A percentile compares a stretch with the other conserved stretches of the same genome.
Evolutionary conservation across 2,113 vertebrate species (phyloP).

Genomic region (Gobius niger): DNA sequence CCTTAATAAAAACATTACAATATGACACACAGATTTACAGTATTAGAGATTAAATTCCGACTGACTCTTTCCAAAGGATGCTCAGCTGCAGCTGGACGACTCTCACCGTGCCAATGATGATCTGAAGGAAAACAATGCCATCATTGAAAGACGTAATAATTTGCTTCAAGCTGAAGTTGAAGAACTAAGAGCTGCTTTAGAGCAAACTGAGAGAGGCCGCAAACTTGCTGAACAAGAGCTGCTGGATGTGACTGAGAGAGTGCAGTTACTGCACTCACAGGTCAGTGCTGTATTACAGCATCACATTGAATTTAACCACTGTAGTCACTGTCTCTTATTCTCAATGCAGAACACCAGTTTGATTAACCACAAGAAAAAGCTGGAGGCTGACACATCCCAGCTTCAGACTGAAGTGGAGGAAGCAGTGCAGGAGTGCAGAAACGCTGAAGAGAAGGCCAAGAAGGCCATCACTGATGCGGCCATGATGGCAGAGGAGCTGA

Average conservation of each 20-base stretch:
- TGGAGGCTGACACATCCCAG: too few relatives aligned
- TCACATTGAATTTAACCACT: not conserved
- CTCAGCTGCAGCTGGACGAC: slow-evolving; percentile 82
- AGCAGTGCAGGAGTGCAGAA: too few relatives aligned
- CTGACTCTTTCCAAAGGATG: slow-evolving; percentile 66
- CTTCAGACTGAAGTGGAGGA: too few relatives aligned
- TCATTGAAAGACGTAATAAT: slow-evolving; percentile 80
- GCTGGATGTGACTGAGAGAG: slow-evolving; percentile 82
- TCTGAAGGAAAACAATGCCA: slow-evolving; percentile 83
- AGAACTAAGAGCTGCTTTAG: slow-evolving; percentile 78
- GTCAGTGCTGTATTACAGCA: slow-evolving; percentile 31
- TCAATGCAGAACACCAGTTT: slow-evolving; percentile 69
- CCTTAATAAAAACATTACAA: too few relatives aligned
- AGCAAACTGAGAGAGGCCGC: slow-evolving; percentile 82
- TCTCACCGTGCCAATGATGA: slow-evolving; percentile 76
- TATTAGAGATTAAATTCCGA: not conserved
- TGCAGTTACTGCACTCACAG: slow-evolving; percentile 85
- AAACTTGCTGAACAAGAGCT: slow-evolving; percentile 88
- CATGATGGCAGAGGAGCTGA: slow-evolving; percentile 89
- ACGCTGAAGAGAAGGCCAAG: slow-evolving; percentile 67
- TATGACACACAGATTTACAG: too few relatives aligned
- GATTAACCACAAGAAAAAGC: too few relatives aligned
- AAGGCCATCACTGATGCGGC: slow-evolving; percentile 81
- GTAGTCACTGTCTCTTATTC: not conserved
- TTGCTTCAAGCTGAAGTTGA: slow-evolving; percentile 82